Conservation (phyloP, 2,888 invertebrate genomes). For the Empis stercorea region DNA sequence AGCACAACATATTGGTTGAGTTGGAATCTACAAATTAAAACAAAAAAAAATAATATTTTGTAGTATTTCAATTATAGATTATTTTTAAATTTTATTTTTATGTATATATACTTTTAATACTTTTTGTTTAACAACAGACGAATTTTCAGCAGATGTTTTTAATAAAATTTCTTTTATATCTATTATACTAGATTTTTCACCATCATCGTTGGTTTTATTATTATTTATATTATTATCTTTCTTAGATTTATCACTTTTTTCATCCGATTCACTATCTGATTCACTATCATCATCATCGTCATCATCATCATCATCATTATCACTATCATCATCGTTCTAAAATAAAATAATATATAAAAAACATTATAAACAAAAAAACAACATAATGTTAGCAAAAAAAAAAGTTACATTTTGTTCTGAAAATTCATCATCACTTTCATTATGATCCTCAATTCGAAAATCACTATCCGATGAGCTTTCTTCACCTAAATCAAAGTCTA, state of each 20-base stretch:
- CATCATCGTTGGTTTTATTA: not conserved
- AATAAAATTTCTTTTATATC: conserved; percentile 11
- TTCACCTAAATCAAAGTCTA: conserved; percentile 76
- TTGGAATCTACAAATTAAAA: conserved; percentile 38
- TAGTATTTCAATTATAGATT: no score
- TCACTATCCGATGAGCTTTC: conserved; percentile 92
- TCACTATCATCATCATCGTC: conserved; percentile 22
- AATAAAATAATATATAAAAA: conserved; percentile 29
- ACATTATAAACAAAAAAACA: no score
- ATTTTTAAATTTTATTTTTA: no score
- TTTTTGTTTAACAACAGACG: not conserved
- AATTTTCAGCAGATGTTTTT: conserved; percentile 2
- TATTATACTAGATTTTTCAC: conserved; percentile 16
- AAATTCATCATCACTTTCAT: conserved; percentile 47
- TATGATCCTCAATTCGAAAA: conserved; percentile 79
- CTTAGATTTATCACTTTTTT: conserved; percentile 10
- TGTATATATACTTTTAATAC: no score
- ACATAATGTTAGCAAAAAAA: no score
- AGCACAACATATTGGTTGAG: conserved; percentile 78
- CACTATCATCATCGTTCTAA: conserved; percentile 24
- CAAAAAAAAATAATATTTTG: conserved; percentile 9
- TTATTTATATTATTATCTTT: conserved; percentile 2
- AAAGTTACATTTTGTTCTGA: conserved; percentile 16
- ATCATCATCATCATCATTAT: conserved; percentile 23
- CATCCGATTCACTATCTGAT: conserved; percentile 33